Evolutionary conservation across 2,113 vertebrate genomes (phyloP).

Genomic region (Notechis scutatus): DNA sequence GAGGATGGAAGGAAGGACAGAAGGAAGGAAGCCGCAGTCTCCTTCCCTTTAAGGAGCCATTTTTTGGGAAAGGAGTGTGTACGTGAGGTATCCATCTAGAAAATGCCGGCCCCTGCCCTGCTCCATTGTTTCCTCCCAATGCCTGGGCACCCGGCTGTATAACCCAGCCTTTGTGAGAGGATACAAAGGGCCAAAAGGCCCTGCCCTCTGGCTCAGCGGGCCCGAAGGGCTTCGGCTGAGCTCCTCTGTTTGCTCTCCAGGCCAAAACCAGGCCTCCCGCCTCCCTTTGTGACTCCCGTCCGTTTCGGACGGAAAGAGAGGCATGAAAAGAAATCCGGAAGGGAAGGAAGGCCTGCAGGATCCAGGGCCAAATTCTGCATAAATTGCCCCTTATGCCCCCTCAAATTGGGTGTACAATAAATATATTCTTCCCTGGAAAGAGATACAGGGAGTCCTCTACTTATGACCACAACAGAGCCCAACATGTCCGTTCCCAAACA

Average conservation of each 20-base stretch:
- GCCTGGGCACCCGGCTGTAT: too few species aligned
- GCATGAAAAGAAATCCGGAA: not conserved
- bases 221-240: not conserved
- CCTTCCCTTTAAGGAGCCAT: not conserved
- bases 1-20: too few species aligned
- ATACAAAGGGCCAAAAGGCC: not conserved
- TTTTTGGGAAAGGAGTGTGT: not conserved
- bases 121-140: not conserved
- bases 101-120: not conserved
- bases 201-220: not conserved
- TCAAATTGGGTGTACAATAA: accelerated
- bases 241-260: not conserved
- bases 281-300: too few species aligned
- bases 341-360: not conserved
- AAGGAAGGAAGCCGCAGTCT: too few species aligned
- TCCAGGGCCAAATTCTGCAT: not conserved
- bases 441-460: too few species aligned
- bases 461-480: too few species aligned
- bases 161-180: not conserved
- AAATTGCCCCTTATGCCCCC: not conserved
- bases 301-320: too few species aligned
- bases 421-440: not conserved
- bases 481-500: too few species aligned
- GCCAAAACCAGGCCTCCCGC: not conserved
- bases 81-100: not conserved